Percentiles rank a stretch among this genome's conserved stretches.
Evolutionary conservation across 2,113 vertebrate genomes (phyloP).

Genomic region (Puntigrus tetrazona): DNA sequence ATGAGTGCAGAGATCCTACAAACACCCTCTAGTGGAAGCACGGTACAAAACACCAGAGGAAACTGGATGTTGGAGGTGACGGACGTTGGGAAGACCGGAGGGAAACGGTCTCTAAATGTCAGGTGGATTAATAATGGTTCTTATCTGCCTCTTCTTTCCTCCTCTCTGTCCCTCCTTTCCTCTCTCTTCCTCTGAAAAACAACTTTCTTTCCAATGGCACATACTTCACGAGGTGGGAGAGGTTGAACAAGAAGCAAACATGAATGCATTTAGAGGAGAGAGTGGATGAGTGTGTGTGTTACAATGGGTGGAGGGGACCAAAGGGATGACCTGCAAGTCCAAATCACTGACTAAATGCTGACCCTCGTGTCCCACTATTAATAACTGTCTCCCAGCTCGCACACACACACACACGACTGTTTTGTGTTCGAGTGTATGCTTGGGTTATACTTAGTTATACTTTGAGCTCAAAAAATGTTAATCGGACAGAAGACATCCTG

Average conservation of each 20-base stretch:
- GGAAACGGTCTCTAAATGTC: conserved; percentile 29
- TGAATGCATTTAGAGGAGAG: conserved; percentile 40
- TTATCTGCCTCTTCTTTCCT: conserved; percentile 40
- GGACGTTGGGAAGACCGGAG: conserved; percentile 26
- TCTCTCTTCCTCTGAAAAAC: conserved; percentile 58
- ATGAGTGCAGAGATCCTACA: background rate
- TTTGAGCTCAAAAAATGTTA: background rate
- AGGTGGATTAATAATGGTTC: conserved; percentile 52
- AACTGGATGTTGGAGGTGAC: conserved; percentile 37
- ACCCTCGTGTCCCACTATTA: conserved; percentile 64
- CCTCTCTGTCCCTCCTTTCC: conserved; percentile 21
- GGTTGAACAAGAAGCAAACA: conserved; percentile 50
- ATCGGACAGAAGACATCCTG: background rate
- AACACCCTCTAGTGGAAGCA: conserved; percentile 53
- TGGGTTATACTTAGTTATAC: conserved; percentile 43
- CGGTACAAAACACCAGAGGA: background rate
- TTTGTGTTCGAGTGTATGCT: conserved; percentile 47
- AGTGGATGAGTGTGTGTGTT: conserved; percentile 1
- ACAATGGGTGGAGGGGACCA: conserved; percentile 10
- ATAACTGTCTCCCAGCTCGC: conserved; percentile 39
- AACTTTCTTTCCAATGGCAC: conserved; percentile 48
- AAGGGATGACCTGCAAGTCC: conserved; percentile 12
- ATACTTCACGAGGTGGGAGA: conserved; percentile 51
- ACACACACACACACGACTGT: conserved; percentile 51
- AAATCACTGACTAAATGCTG: conserved; percentile 49